These are phyloP conservation scores for Myanophis thanlyinensis DNA, from an alignment of 2,113 vertebrate genomes.

Conservation along the genomic window DNA sequence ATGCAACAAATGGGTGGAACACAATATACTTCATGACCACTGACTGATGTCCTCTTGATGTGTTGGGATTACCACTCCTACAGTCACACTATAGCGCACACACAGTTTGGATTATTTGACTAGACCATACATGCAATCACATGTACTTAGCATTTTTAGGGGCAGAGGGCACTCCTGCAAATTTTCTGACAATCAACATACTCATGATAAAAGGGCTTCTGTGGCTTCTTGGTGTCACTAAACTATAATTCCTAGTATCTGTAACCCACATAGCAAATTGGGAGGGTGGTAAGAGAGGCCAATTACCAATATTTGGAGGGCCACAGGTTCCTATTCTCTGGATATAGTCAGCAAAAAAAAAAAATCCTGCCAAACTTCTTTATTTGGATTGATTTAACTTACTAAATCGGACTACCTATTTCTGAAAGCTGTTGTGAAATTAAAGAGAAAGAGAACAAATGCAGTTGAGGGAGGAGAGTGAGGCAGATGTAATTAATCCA, in stretches of 20 bases:
- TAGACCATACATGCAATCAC: background rate
- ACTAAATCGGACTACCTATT: background rate
- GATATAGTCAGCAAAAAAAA: background rate
- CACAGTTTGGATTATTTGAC: background rate
- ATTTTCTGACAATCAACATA: background rate
- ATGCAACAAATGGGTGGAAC: background rate
- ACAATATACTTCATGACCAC: background rate
- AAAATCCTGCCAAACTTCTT: background rate
- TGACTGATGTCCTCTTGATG: background rate
- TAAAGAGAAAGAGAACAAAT: background rate
- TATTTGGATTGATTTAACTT: background rate
- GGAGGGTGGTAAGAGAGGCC: background rate
- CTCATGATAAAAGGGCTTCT: background rate
- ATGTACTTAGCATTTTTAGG: background rate
- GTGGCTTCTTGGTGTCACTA: background rate
- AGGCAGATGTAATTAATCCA: background rate
- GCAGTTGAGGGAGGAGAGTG: background rate
- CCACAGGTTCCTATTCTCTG: background rate
- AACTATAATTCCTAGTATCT: background rate
- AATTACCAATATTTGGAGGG: background rate
- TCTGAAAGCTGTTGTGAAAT: background rate
- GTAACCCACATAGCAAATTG: background rate
- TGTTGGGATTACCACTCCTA: background rate
- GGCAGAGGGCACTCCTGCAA: background rate
- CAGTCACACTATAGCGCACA: background rate